Base-by-base conservation (phyloP, 2,113 vertebrate species). In the Pelmatolapia mariae region DNA sequence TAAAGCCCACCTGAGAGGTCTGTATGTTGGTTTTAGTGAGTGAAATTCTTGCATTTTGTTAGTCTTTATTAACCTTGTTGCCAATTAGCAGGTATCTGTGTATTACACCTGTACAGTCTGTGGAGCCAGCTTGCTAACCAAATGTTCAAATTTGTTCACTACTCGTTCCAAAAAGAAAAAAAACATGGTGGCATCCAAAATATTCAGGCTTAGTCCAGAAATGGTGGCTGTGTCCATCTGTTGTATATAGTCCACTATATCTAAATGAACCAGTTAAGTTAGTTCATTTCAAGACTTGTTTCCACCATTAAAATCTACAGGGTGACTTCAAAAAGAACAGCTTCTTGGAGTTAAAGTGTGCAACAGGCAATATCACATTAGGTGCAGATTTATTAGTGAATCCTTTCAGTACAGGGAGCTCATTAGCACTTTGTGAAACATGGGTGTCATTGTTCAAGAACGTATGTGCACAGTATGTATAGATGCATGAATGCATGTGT, bases 371-470 rank as follows among this genome's bases (percentile, higher is more conserved):
- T 47, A 50, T 76, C 43, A 50, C 71, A 12, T 31, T 31, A 50
- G 71, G 43, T 50, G 26, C 73, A 78, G 73, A 88, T 80, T 66
- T 73, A 66, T 81, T 52, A 6, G 22, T 16, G 9, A 38, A 61
- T 57, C 11, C 79, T 38, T 16, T 61, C 45, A 73, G 82, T 15
- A 31, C 16, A 78, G 26, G 10, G 26, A 13, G 45, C 59, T 80
- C 78, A 24, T 84, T 22, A 40, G 24, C 80, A 59, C 45, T 52
- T 52, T 43, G 1, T 78, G 10, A 53, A n/a, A 82, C 81, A 50
- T 52, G 29, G 50, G 12, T 80, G 73, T 50, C 71, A 33, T 52
- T 52, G 73, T 52, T 78, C 18, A n/a, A 31, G 18, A 78, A 78
- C 26, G 0, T 52, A 78, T 78, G 73, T 52, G 45, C 73, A 0